Evolutionary conservation across 53 echinoderm and acorn worm genomes (phyloP).

Genomic region (Echinometra lucunter): DNA sequence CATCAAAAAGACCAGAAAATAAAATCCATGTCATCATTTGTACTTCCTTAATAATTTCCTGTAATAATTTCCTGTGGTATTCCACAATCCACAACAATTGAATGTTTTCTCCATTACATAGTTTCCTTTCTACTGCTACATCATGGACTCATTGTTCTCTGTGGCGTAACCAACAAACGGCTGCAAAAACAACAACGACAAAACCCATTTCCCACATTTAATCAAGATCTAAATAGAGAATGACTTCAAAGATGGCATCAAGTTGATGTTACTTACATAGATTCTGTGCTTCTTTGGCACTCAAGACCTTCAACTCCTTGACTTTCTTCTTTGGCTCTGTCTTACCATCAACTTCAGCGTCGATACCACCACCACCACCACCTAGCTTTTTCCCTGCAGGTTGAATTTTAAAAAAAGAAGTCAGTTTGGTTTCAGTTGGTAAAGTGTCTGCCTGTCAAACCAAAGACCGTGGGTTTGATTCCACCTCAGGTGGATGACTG

Average conservation of each 20-base stretch:
- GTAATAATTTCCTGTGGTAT: background rate
- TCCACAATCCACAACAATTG: background rate
- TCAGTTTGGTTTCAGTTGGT: too few relatives aligned
- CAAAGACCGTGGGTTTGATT: too few relatives aligned
- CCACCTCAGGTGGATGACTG: too few relatives aligned
- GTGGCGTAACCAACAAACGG: too few relatives aligned
- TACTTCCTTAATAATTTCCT: background rate
- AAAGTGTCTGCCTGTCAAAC: too few relatives aligned
- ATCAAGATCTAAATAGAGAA: background rate
- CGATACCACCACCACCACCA: conserved; percentile 67
- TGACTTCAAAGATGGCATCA: background rate
- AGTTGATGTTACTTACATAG: conserved; percentile 78
- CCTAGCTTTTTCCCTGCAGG: conserved; percentile 87
- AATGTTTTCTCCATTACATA: background rate
- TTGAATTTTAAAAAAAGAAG: too few relatives aligned
- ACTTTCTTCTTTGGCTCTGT: conserved; percentile 82
- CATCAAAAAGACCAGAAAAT: background rate
- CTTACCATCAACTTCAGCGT: conserved; percentile 35
- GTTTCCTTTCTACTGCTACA: background rate
- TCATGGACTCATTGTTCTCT: background rate
- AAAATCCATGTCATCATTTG: too few relatives aligned
- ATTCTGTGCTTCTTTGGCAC: conserved; percentile 92
- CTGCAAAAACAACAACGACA: background rate
- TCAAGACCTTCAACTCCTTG: conserved; percentile 89
- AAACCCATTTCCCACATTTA: background rate